Evolutionary conservation across 1,140 invertebrate species (phyloP).

Genomic region (Portunus trituberculatus): DNA sequence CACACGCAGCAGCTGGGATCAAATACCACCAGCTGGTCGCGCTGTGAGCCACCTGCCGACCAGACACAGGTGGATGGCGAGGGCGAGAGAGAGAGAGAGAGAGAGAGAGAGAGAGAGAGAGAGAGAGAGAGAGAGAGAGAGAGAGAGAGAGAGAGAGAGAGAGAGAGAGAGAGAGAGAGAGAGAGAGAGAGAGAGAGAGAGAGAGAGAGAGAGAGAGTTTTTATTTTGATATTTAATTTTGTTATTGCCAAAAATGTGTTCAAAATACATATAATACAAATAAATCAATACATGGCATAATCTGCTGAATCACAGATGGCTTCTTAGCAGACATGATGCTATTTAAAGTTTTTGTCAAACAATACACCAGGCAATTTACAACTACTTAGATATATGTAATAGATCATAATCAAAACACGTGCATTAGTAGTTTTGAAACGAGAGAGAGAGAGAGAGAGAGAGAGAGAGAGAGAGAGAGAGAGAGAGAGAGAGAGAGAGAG

Average conservation of each 20-base stretch:
- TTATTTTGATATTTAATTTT: too few relatives aligned
- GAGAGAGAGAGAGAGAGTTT: not conserved
- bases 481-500: constrained; percentile 8
- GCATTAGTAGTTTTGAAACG: not conserved
- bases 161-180: constrained; percentile 40
- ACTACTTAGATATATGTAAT: not conserved
- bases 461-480: too few relatives aligned
- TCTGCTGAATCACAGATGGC: too few relatives aligned
- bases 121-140: constrained; percentile 55
- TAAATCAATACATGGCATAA: too few relatives aligned
- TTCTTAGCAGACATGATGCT: not conserved
- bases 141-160: constrained; percentile 57
- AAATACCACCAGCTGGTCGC: constrained; percentile 49
- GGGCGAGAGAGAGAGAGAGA: not conserved
- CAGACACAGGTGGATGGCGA: not conserved
- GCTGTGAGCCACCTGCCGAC: not conserved
- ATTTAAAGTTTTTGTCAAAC: not conserved
- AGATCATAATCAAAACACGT: not conserved
- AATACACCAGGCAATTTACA: not conserved
- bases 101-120: constrained; percentile 49
- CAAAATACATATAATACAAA: too few relatives aligned
- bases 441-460: too few relatives aligned
- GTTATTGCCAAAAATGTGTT: too few relatives aligned
- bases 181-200: not conserved
- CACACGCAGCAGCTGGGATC: constrained; percentile 48